These are phyloP conservation scores for Leptinotarsa haldemani DNA, from an alignment of 2,888 invertebrate genomes.

Conservation along the genomic window DNA sequence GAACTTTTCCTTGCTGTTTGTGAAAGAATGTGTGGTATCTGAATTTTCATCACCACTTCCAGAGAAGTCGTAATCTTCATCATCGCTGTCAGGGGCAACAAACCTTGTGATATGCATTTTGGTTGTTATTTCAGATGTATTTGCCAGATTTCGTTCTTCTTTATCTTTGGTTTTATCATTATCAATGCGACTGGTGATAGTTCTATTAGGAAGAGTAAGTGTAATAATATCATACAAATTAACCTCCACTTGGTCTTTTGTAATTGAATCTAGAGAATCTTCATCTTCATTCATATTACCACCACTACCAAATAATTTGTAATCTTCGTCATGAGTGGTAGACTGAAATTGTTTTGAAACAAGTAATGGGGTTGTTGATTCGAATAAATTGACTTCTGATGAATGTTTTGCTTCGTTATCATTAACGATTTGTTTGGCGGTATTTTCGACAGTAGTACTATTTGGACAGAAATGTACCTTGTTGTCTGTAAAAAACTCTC, in stretches of 20 bases:
- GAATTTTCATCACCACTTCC: not conserved
- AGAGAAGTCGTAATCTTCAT: not conserved
- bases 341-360: not conserved
- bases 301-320: conserved; percentile 14
- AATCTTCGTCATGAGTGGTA: conserved; percentile 11
- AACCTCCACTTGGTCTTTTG: not conserved
- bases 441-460: not conserved
- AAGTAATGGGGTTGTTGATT: not conserved
- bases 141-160: not conserved
- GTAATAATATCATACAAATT: not conserved
- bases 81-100: not conserved
- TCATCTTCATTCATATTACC: not conserved
- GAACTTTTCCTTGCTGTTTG: not conserved
- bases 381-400: not conserved
- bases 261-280: not conserved
- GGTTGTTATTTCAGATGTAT: not conserved
- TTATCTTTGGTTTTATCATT: not conserved
- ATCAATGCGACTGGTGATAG: not conserved
- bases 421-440: not conserved
- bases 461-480: too few species aligned
- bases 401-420: not conserved
- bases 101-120: not conserved
- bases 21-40: not conserved
- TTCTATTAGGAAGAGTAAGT: not conserved
- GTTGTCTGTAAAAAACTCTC: too few species aligned